Evolutionary conservation across 1,140 invertebrate genomes (phyloP).

Genomic region (Spodoptera frugiperda): DNA sequence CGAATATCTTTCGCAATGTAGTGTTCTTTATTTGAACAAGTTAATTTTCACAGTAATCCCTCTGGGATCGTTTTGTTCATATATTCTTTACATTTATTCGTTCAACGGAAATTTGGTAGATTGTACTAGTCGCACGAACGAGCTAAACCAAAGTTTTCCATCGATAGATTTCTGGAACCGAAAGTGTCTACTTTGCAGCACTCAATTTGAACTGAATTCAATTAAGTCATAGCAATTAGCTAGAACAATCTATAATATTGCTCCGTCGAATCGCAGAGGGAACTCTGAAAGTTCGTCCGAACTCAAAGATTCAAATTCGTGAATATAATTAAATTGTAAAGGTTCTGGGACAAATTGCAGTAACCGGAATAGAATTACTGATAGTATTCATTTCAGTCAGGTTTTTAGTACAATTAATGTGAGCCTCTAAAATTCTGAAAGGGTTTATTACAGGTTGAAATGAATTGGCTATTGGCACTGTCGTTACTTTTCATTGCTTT

Average conservation of each 20-base stretch:
- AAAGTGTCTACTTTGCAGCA: constrained; percentile 27
- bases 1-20: constrained; percentile 47
- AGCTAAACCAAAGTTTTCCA: constrained; percentile 8
- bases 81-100: constrained; percentile 17
- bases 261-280: constrained; percentile 53
- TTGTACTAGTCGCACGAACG: background rate
- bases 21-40: constrained; percentile 49
- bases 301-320: constrained; percentile 53
- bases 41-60: constrained; percentile 48
- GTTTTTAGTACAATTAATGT: constrained; percentile 65
- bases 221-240: constrained; percentile 60
- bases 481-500: constrained; percentile 53
- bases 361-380: constrained; percentile 54
- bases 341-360: constrained; percentile 61
- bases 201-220: constrained; percentile 54
- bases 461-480: constrained; percentile 53
- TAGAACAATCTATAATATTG: constrained; percentile 55
- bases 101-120: background rate
- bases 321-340: constrained; percentile 62
- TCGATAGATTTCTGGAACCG: constrained; percentile 7
- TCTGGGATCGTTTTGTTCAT: constrained; percentile 9
- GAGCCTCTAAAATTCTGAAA: constrained; percentile 48
- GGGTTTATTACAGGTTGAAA: constrained; percentile 52
- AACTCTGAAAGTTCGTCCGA: constrained; percentile 49
- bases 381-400: constrained; percentile 65